Evolutionary conservation across 2,797 vertebrate genomes (phyloP).

Genomic region (Lepus oiostolus): DNA sequence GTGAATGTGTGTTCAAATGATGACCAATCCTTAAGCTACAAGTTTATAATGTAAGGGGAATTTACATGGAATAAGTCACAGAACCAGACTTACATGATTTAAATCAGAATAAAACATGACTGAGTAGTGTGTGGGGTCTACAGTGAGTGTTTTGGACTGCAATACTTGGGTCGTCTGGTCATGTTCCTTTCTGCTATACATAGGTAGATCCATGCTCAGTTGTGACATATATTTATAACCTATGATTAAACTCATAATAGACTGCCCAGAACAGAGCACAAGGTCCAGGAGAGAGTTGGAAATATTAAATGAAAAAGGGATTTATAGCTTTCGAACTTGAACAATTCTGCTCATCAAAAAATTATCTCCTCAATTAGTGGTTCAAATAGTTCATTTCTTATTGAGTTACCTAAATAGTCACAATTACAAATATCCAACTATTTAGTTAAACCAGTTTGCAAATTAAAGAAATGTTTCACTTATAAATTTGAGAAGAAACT

Average conservation of each 20-base stretch:
- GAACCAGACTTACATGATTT: not conserved
- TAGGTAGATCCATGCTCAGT: not conserved
- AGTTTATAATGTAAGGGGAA: not conserved
- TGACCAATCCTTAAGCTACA: not conserved
- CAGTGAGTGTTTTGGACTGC: not conserved
- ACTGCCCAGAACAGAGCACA: slow-evolving; percentile 49
- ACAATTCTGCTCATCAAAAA: slow-evolving; percentile 44
- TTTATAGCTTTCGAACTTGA: slow-evolving; percentile 53
- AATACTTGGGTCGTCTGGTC: not conserved
- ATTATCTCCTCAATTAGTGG: slow-evolving; percentile 47
- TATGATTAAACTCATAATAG: slow-evolving; percentile 74
- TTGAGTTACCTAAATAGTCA: slow-evolving; percentile 31
- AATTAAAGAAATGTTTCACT: not conserved
- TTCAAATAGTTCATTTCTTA: slow-evolving; percentile 63
- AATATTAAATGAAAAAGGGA: slow-evolving; percentile 67
- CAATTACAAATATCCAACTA: not conserved
- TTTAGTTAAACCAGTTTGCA: not conserved
- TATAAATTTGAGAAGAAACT: not conserved
- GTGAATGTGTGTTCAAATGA: not conserved
- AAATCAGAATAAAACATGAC: not conserved
- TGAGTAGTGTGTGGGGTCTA: not conserved
- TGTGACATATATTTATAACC: slow-evolving; percentile 74
- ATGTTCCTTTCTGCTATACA: slow-evolving; percentile 43
- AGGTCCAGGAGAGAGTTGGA: slow-evolving; percentile 54
- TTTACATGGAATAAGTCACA: not conserved